A percentile compares a stretch with the other conserved stretches of the same genome.
These are phyloP conservation scores for Mesopsocus fuscifrons DNA, from an alignment of 2,888 invertebrate species.

Conservation along the genomic window DNA sequence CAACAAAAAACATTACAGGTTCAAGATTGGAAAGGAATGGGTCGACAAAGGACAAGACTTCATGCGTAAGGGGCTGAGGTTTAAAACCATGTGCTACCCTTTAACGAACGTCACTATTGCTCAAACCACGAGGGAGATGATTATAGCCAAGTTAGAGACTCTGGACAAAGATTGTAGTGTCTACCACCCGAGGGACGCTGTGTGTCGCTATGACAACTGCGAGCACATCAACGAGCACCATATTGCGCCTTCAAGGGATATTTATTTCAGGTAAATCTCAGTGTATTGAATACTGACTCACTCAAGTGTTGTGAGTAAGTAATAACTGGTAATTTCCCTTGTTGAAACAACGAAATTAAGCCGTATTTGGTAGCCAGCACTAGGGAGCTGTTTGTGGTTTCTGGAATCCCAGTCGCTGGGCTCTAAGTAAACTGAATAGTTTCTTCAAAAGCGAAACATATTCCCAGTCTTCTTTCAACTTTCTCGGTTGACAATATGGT, in stretches of 20 bases:
- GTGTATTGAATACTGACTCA: not conserved
- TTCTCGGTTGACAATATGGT: too few species aligned
- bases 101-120: constrained; percentile 11
- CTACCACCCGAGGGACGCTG: constrained; percentile 13
- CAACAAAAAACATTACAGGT: constrained; percentile 11
- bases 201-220: constrained; percentile 12
- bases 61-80: constrained; percentile 10
- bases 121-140: constrained; percentile 11
- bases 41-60: constrained; percentile 12
- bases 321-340: too few species aligned
- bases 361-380: too few species aligned
- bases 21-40: constrained; percentile 11
- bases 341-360: too few species aligned
- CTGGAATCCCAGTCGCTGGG: too few species aligned
- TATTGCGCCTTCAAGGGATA: constrained; percentile 12
- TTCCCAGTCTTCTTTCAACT: too few species aligned
- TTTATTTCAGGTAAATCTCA: constrained; percentile 12
- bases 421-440: too few species aligned
- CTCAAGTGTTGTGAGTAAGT: too few species aligned
- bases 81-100: constrained; percentile 12
- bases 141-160: constrained; percentile 7
- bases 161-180: constrained; percentile 9
- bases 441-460: too few species aligned
- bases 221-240: constrained; percentile 10
- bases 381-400: too few species aligned